Evolutionary conservation across 53 echinoderm and acorn worm species (phyloP), one percentile per base, ranked within the genome.

Genomic region (Holothuria scabra): DNA sequence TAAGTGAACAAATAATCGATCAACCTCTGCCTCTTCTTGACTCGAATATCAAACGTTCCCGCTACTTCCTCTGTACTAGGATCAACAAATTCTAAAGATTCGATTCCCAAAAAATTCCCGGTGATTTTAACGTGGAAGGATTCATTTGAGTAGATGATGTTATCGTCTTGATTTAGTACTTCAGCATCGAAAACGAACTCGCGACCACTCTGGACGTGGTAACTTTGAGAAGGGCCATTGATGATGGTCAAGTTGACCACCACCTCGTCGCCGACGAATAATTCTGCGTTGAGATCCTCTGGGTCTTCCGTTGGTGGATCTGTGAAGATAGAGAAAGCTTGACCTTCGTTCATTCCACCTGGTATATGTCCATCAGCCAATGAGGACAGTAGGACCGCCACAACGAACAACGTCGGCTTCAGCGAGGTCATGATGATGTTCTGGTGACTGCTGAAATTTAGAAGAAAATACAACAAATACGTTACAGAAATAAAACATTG

Each of bases 1-100:
- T 87, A 87, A 11, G 92, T 92, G 66, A 93, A 95, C 26, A 92
- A 31, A 19, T 33, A 29, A 59, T 86, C 87, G 7, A 95, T 61
- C 25, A 88, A 58, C 21, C 52, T 69, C 31, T 85, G 90, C 26
- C 75, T 58, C 48, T 88, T 87, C 71, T 86, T 79, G 3, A 90
- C 90, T 29, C 80, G 85, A 31, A 93, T 60, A 28, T 78, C 70
- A 44, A 88, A 85, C 67, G 86, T 80, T 13, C 83, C 93, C 0
- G 85, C 84, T 2, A 25, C 41, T 24, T 74, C 37, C 13, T 65
- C 24, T 31, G 21, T 22, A n/a, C 38, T 64, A 49, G 25, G 28
- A 12, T 83, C 88, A 11, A 84, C 60, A 38, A 48, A 58, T 31
- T 81, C 30, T 34, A 85, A 67, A 34, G 41, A 8, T 16, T 62